Evolutionary conservation across 2,888 invertebrate species (phyloP).

Genomic region (Dinocampus coccinellae): DNA sequence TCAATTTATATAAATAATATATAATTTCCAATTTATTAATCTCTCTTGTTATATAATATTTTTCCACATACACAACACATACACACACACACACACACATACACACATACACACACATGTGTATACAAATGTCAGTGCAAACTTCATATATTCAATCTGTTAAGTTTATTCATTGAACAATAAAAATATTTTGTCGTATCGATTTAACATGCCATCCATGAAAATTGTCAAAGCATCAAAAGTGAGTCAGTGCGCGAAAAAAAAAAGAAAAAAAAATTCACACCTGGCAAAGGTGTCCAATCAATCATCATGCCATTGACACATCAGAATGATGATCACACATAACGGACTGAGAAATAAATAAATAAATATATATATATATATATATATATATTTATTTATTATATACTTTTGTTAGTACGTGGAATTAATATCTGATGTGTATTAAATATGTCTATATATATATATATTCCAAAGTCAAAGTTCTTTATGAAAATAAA

Average conservation of each 20-base stretch:
- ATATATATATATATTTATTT: not conserved
- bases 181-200: not conserved
- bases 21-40: not conserved
- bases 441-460: not conserved
- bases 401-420: no score
- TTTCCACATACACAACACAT: no score
- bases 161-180: constrained; percentile 1
- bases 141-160: not conserved
- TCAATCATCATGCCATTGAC: constrained; percentile 38
- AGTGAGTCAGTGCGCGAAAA: not conserved
- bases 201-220: constrained; percentile 3
- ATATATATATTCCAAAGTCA: not conserved
- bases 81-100: no score
- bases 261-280: constrained; percentile 35
- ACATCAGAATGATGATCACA: not conserved
- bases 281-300: constrained; percentile 41
- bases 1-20: not conserved
- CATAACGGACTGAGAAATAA: not conserved
- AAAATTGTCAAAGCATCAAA: not conserved
- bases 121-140: not conserved
- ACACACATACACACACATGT: not conserved
- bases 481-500: not conserved
- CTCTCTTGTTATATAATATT: no score
- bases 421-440: not conserved
- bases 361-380: not conserved